Percentiles rank a stretch among this genome's conserved stretches.
These are phyloP conservation scores for Synanthedon myopaeformis DNA, from an alignment of 2,888 invertebrate species.

Conservation along the genomic window DNA sequence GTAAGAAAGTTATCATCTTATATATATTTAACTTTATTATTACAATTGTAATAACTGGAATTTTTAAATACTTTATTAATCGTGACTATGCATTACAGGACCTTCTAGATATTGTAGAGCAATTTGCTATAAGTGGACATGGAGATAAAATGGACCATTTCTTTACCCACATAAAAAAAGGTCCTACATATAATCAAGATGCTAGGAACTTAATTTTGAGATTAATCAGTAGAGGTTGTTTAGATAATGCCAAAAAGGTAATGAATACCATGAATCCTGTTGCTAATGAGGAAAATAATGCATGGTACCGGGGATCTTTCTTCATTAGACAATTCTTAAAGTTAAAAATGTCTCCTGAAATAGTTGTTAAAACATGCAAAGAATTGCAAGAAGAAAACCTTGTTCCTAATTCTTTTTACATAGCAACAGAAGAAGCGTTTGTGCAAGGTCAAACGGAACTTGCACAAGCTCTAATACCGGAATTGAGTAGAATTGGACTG, in stretches of 20 bases:
- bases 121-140: conserved; percentile 76
- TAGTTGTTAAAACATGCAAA: conserved; percentile 73
- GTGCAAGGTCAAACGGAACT: conserved; percentile 68
- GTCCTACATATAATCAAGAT: conserved; percentile 81
- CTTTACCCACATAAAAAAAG: conserved; percentile 71
- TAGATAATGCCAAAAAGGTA: conserved; percentile 73
- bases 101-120: conserved; percentile 78
- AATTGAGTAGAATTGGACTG: conserved; percentile 71
- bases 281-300: conserved; percentile 24
- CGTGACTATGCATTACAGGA: conserved; percentile 48
- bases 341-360: conserved; percentile 72
- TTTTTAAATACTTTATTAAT: no score
- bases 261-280: conserved; percentile 47
- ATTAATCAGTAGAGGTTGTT: conserved; percentile 77
- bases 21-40: no score
- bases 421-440: conserved; percentile 76
- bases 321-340: conserved; percentile 81
- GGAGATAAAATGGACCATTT: conserved; percentile 73
- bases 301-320: conserved; percentile 73
- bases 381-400: conserved; percentile 71
- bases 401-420: conserved; percentile 70
- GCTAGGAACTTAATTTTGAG: conserved; percentile 78
- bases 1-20: conserved; percentile 17
- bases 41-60: no score
- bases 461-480: conserved; percentile 73